A percentile compares a stretch with the other conserved stretches of the same genome.
These are phyloP conservation scores for Scatophagus argus DNA, from an alignment of 2,113 vertebrate species.

Conservation along the genomic window DNA sequence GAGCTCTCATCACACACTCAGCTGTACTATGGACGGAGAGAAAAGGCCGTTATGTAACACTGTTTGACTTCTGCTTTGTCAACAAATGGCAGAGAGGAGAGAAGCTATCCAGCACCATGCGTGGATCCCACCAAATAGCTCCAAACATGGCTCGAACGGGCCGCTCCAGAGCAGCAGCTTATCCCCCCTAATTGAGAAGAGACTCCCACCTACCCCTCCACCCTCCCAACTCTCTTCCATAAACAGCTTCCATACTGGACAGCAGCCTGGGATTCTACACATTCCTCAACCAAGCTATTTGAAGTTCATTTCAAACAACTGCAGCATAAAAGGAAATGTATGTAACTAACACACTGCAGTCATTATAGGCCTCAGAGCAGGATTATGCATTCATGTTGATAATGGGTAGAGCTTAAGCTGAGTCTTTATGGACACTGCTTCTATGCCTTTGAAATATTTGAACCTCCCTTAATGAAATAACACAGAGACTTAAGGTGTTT, in stretches of 20 bases:
- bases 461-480: slow-evolving; percentile 33
- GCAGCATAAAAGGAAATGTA: slow-evolving; percentile 87
- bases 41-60: slow-evolving; percentile 72
- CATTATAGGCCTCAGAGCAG: slow-evolving; percentile 47
- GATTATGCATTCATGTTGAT: slow-evolving; percentile 48
- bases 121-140: slow-evolving; percentile 78
- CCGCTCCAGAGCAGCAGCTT: slow-evolving; percentile 68
- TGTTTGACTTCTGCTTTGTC: slow-evolving; percentile 83
- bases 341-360: slow-evolving; percentile 62
- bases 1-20: slow-evolving; percentile 60
- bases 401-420: slow-evolving; percentile 42
- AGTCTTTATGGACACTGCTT: slow-evolving; percentile 13
- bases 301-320: slow-evolving; percentile 82
- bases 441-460: slow-evolving; percentile 19
- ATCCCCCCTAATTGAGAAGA: slow-evolving; percentile 75
- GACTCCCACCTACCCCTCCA: slow-evolving; percentile 38
- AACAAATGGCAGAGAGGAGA: slow-evolving; percentile 77
- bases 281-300: slow-evolving; percentile 75
- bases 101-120: slow-evolving; percentile 68
- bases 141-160: slow-evolving; percentile 84
- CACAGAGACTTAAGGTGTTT: background rate
- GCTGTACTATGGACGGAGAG: slow-evolving; percentile 53
- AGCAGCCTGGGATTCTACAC: slow-evolving; percentile 75
- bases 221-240: slow-evolving; percentile 74
- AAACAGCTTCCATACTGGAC: slow-evolving; percentile 82